A percentile compares a stretch with the other conserved stretches of the same genome.
These are phyloP conservation scores for Otolemur garnettii DNA, from an alignment of 2,113 vertebrate genomes.

Conservation along the genomic window DNA sequence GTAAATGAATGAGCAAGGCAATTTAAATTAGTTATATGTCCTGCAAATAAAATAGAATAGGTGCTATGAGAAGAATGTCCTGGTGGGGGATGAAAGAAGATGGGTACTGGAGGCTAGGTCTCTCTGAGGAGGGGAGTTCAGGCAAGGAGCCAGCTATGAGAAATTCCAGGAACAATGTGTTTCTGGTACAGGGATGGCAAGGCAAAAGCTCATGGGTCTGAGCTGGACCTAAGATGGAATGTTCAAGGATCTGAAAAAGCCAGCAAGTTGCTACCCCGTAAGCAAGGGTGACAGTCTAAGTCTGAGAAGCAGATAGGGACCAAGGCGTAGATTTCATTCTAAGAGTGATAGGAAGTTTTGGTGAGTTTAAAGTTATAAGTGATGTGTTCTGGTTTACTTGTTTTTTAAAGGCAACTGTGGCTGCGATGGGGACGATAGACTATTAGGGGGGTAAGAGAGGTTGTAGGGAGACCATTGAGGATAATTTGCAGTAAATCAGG, in stretches of 20 bases:
- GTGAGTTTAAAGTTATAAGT: background rate
- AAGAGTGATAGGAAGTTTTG: background rate
- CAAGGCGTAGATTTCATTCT: background rate
- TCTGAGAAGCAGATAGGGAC: background rate
- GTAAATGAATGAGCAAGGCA: background rate
- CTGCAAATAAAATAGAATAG: conserved; percentile 47
- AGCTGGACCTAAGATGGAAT: background rate
- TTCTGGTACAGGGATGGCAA: background rate
- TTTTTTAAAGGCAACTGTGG: background rate
- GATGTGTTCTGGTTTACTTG: background rate
- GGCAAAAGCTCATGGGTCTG: background rate
- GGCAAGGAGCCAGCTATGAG: background rate
- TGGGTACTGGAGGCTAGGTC: background rate
- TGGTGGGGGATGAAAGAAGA: background rate
- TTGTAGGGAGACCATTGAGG: background rate
- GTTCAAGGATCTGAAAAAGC: background rate
- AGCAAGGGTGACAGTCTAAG: background rate
- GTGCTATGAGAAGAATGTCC: background rate
- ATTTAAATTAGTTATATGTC: background rate
- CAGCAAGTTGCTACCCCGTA: background rate
- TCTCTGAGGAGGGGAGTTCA: background rate
- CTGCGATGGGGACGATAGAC: background rate
- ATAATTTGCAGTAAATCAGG: background rate
- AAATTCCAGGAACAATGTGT: conserved; percentile 16
- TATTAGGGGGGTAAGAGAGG: background rate